A percentile compares a stretch with the other conserved stretches of the same genome.
Conservation (phyloP, 1,140 invertebrate genomes). For the Vollenhovia emeryi region DNA sequence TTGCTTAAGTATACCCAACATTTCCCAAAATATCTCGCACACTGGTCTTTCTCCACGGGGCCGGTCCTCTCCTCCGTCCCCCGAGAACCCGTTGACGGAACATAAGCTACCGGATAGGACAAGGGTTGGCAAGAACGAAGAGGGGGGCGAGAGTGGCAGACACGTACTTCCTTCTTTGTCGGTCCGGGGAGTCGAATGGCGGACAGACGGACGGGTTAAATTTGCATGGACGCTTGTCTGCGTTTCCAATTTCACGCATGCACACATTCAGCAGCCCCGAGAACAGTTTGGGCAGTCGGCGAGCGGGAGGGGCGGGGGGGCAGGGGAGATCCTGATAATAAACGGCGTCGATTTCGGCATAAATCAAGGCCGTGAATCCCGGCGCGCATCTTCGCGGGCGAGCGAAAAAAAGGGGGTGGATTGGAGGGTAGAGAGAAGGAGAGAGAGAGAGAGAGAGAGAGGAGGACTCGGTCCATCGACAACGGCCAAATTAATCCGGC, state of each 20-base stretch:
- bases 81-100: slow-evolving; percentile 31
- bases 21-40: slow-evolving; percentile 37
- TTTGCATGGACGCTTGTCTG: slow-evolving; percentile 83
- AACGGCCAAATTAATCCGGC: slow-evolving; percentile 72
- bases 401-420: not conserved
- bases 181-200: slow-evolving; percentile 68
- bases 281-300: slow-evolving; percentile 25
- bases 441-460: too few relatives aligned
- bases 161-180: slow-evolving; percentile 77
- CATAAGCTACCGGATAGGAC: slow-evolving; percentile 37
- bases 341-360: slow-evolving; percentile 82
- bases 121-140: slow-evolving; percentile 6
- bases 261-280: slow-evolving; percentile 78
- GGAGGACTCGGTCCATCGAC: slow-evolving; percentile 53
- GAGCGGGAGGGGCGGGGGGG: not conserved
- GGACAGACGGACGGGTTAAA: slow-evolving; percentile 78
- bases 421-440: slow-evolving; percentile 19
- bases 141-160: slow-evolving; percentile 51
- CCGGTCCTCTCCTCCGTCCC: slow-evolving; percentile 16
- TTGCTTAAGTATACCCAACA: slow-evolving; percentile 27
- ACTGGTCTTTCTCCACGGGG: slow-evolving; percentile 19
- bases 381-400: slow-evolving; percentile 69
- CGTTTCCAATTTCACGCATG: slow-evolving; percentile 84
- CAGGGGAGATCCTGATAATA: slow-evolving; percentile 79
- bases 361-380: slow-evolving; percentile 81